Evolutionary conservation across 2,113 vertebrate genomes (phyloP), one percentile per base, ranked within the genome.

Genomic region (Channa maculata): DNA sequence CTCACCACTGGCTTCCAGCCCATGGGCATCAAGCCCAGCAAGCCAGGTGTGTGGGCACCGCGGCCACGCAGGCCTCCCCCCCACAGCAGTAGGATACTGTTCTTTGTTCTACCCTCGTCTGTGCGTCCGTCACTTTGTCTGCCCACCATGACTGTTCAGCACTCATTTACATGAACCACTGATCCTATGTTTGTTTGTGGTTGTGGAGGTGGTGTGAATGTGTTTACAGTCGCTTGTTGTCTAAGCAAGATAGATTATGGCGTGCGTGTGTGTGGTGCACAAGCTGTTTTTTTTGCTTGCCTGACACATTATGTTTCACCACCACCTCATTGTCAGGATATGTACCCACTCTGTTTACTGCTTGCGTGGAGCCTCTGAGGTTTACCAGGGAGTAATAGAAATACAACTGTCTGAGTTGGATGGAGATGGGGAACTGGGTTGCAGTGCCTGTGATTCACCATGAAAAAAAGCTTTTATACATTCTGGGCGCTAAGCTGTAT

Each of bases 1-100:
- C 96, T 99, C 92, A 98, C 97, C 5, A 96, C 98, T 1, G 98
- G 97, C 92, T 99, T 99, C 89, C 98, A 99, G 95, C 98, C 98
- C 0, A 97, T 99, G 94, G 97, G 97, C 93, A 97, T 98, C 94
- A 99, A 99, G 93, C 96, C 98, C 92, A 96, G 95, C 94, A 99
- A 98, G 95, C 97, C 96, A 89, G 98, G 98, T 99, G 93, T 94
- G 93, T 91, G 92, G 92, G 92, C 90, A 61, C 91, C 92, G 46
- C 92, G 92, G 88, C 92, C 92, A 60, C 88, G 89, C 88, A 91
- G 90, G 88, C 85, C 90, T 71, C 88, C 86, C 83, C 86, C 90
- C 83, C 90, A 88, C 92, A 85, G 93, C 92, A 95, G 94, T 93
- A 95, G 91, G 94, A 91, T 84, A 93, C 85, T 85, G 69, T 92